Evolutionary conservation across 2,797 vertebrate species (phyloP).

Genomic region (Rallus crepitans): DNA sequence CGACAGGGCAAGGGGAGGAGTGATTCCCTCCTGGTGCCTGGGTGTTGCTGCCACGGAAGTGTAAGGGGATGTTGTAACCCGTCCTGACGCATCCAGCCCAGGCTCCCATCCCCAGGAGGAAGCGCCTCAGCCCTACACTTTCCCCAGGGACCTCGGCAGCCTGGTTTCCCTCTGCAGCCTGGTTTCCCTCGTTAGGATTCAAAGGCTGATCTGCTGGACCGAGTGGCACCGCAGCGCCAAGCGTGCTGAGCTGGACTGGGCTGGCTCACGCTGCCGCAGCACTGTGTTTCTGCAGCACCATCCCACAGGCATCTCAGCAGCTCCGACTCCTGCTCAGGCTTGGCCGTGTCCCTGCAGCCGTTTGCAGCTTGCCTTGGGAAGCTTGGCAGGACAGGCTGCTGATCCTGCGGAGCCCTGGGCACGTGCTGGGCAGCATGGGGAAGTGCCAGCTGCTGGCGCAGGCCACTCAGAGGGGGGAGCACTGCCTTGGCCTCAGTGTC

Average conservation of each 20-base stretch:
- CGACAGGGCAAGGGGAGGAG: neutral
- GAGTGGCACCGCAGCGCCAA: fast-evolving
- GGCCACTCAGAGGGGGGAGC: neutral
- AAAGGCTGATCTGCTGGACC: fast-evolving
- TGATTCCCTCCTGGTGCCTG: neutral
- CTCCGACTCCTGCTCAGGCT: neutral
- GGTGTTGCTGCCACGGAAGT: slow-evolving; percentile 30
- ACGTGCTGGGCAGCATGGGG: neutral
- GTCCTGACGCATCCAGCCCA: neutral
- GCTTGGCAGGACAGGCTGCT: neutral
- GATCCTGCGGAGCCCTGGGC: neutral
- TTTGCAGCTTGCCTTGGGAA: neutral
- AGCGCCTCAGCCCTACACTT: fast-evolving
- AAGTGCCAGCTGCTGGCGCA: neutral
- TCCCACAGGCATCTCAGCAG: neutral
- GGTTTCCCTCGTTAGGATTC: fast-evolving
- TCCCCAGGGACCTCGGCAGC: neutral
- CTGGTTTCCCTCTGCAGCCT: neutral
- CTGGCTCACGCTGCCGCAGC: neutral
- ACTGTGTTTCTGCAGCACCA: neutral
- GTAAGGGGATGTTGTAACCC: neutral
- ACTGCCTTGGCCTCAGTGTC: fast-evolving
- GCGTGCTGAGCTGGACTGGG: neutral
- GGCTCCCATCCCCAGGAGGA: neutral
- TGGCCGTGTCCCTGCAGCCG: neutral